These are phyloP conservation scores for Plagodis dolabraria DNA, from an alignment of 2,888 invertebrate species.

Conservation along the genomic window DNA sequence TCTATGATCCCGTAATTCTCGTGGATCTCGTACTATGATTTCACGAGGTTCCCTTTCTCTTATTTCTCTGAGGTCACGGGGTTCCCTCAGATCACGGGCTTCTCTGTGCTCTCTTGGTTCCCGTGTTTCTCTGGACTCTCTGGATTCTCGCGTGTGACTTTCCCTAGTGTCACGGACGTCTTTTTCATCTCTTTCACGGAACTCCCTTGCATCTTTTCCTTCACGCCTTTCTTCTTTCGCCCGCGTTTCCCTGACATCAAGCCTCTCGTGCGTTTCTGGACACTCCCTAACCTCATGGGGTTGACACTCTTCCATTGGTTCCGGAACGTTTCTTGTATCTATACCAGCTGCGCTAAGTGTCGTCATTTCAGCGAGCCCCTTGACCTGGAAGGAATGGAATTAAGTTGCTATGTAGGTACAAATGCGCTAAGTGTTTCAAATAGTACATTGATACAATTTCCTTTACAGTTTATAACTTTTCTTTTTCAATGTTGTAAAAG, in stretches of 20 bases:
- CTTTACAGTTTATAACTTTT: too few species aligned
- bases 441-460: neutral
- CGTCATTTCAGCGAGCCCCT: slow-evolving; percentile 97
- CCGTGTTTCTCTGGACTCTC: slow-evolving; percentile 63
- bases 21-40: slow-evolving; percentile 52
- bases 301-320: slow-evolving; percentile 81
- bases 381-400: slow-evolving; percentile 85
- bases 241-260: slow-evolving; percentile 64
- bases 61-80: slow-evolving; percentile 57
- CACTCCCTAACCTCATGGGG: slow-evolving; percentile 66
- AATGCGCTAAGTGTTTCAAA: neutral
- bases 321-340: slow-evolving; percentile 75
- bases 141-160: slow-evolving; percentile 62
- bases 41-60: slow-evolving; percentile 70
- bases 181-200: slow-evolving; percentile 67
- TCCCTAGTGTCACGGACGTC: slow-evolving; percentile 66
- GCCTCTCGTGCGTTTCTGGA: slow-evolving; percentile 64
- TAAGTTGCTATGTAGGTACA: neutral
- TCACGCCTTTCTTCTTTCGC: slow-evolving; percentile 74
- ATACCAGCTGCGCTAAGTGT: slow-evolving; percentile 89
- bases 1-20: slow-evolving; percentile 57
- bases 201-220: slow-evolving; percentile 63
- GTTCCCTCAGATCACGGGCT: slow-evolving; percentile 65
- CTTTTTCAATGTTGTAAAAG: too few species aligned
- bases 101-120: slow-evolving; percentile 50